Percentiles rank a stretch among this genome's conserved stretches.
Evolutionary conservation across 2,113 vertebrate genomes (phyloP).

Genomic region (Tamias sibiricus): DNA sequence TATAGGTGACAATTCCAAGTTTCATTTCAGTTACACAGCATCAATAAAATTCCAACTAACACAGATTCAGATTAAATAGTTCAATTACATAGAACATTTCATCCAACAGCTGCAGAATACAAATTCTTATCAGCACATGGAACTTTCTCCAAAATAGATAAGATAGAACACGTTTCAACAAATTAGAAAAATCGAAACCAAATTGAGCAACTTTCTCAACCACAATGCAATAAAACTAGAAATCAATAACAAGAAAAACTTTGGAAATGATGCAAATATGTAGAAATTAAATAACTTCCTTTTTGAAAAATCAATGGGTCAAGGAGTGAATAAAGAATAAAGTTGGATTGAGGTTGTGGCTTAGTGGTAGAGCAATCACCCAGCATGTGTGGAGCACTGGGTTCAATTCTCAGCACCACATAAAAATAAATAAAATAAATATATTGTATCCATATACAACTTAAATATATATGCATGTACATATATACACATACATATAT

Average conservation of each 20-base stretch:
- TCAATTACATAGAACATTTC: not conserved
- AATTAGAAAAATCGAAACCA: not conserved
- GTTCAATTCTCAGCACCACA: no score
- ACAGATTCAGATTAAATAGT: not conserved
- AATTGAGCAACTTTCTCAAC: not conserved
- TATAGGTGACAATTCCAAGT: not conserved
- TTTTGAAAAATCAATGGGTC: not conserved
- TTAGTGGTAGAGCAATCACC: no score
- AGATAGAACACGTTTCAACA: not conserved
- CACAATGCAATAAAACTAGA: not conserved
- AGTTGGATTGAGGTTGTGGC: no score
- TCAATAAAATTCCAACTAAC: not conserved
- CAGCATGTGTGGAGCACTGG: no score
- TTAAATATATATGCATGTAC: no score
- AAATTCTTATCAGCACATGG: not conserved
- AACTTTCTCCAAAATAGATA: not conserved
- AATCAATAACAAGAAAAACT: not conserved
- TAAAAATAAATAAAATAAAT: no score
- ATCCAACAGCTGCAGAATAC: not conserved
- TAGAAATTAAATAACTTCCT: not conserved
- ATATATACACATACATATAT: no score
- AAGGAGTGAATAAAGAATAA: not conserved
- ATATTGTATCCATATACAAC: no score
- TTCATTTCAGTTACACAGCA: not conserved
- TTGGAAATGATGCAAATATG: not conserved